Evolutionary conservation across 2,888 invertebrate species (phyloP).

Genomic region (Globia sparganii): DNA sequence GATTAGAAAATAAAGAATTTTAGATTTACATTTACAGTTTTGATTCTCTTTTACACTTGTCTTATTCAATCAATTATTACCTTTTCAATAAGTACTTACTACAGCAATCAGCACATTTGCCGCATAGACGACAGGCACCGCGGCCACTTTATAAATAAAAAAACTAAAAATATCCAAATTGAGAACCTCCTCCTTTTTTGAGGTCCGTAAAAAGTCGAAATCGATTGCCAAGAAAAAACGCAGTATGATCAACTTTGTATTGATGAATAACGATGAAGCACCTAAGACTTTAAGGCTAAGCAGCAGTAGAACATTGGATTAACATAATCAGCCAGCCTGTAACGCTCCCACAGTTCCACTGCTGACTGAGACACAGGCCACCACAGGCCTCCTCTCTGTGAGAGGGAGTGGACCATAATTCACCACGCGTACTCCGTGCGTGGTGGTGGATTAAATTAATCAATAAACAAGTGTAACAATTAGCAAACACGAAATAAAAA

Average conservation of each 20-base stretch:
- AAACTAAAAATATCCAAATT: too few relatives aligned
- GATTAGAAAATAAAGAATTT: constrained; percentile 25
- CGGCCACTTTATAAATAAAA: background rate
- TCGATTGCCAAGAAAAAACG: background rate
- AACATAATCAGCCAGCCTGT: background rate
- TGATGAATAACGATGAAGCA: background rate
- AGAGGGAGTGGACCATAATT: too few relatives aligned
- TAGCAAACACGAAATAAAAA: background rate
- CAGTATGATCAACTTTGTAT: background rate
- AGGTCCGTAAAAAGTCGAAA: too few relatives aligned
- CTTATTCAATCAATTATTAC: background rate
- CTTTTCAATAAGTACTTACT: background rate
- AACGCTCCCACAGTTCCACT: background rate
- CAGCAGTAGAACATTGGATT: background rate
- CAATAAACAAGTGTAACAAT: background rate
- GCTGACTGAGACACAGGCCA: background rate
- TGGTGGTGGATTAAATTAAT: background rate
- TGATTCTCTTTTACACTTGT: background rate
- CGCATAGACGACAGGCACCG: background rate
- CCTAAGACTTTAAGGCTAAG: background rate
- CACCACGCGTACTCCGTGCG: background rate
- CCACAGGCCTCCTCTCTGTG: too few relatives aligned
- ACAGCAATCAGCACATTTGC: background rate
- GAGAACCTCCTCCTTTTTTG: too few relatives aligned
- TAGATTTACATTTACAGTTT: background rate